These are phyloP conservation scores for Synanthedon myopaeformis DNA, from an alignment of 2,888 invertebrate genomes.

Conservation along the genomic window DNA sequence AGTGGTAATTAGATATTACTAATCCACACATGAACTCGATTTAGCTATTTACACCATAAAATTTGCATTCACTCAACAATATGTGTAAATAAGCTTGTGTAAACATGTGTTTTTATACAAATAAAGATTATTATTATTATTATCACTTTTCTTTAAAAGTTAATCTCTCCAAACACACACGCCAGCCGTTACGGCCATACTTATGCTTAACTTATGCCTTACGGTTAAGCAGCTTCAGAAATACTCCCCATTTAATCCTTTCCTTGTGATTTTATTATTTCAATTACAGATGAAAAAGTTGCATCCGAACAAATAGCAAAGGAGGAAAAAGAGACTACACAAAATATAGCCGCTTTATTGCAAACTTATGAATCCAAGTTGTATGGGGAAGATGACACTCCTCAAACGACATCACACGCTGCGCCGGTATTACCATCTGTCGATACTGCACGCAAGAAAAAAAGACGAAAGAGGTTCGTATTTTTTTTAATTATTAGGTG, in stretches of 20 bases:
- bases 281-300: constrained; percentile 28
- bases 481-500: no score
- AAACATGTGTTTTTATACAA: no score
- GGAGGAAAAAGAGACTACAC: constrained; percentile 46
- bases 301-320: constrained; percentile 31
- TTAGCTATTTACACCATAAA: no score
- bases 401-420: constrained; percentile 53
- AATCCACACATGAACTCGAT: no score
- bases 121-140: no score
- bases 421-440: constrained; percentile 39
- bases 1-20: background rate
- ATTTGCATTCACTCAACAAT: no score
- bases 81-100: no score
- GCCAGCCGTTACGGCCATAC: background rate
- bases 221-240: no score
- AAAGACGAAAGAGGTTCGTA: constrained; percentile 51
- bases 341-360: constrained; percentile 37
- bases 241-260: background rate
- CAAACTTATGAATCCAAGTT: constrained; percentile 45
- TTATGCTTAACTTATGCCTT: background rate
- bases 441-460: constrained; percentile 48
- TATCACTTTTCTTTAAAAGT: no score
- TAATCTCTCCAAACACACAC: no score
- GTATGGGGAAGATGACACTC: constrained; percentile 58
- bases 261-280: background rate